Base-by-base conservation (phyloP, 2,797 vertebrate genomes). In the Rhyacichthys aspro region DNA sequence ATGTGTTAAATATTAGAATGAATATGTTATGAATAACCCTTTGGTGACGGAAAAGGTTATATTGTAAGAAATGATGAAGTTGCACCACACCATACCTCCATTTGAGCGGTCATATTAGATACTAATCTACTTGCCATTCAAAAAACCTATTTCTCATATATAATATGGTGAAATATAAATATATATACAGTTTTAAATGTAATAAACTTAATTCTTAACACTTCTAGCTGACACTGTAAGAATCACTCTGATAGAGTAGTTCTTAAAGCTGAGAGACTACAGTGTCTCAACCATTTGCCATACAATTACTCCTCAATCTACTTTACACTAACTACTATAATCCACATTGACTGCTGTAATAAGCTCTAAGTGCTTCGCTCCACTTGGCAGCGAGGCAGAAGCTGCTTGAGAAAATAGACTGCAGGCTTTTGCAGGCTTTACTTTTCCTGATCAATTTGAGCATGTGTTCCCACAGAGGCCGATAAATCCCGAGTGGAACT, bases 401-500 rank as follows among this genome's bases (percentile, higher is more conserved):
- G 32, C 14, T 14, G 39, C 43, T 49, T 17, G 15, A 59, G 56
- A 59, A 74, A 81, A 69, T 36, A 54, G n/a, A 23, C 50, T 55
- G 34, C 46, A 28, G 53, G 67, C 58, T 50, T 74, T n/a, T 55
- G 62, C 46, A 17, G 55, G 50, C 12, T 49, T 57, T 55, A 50
- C 11, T 45, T 54, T 76, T 76, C 66, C 42, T 57, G 50, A 63
- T 73, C 14, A 63, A 49, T 74, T 74, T 59, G 55, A 46, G 39
- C 43, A 58, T 45, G 17, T 8, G 12, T 73, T 84, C 69, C 65
- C 73, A 65, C 70, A 56, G 67, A 65, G 50, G 55, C 63, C 37
- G 52, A 67, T 78, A 64, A 85, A 70, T 70, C 72, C 44, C 2
- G 5, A 66, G 72, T 58, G 46, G 70, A 74, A 55, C 54, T 63